Evolutionary conservation across 2,888 invertebrate genomes (phyloP), one percentile per base, ranked within the genome.

Genomic region (Caenorhabditis angaria): DNA sequence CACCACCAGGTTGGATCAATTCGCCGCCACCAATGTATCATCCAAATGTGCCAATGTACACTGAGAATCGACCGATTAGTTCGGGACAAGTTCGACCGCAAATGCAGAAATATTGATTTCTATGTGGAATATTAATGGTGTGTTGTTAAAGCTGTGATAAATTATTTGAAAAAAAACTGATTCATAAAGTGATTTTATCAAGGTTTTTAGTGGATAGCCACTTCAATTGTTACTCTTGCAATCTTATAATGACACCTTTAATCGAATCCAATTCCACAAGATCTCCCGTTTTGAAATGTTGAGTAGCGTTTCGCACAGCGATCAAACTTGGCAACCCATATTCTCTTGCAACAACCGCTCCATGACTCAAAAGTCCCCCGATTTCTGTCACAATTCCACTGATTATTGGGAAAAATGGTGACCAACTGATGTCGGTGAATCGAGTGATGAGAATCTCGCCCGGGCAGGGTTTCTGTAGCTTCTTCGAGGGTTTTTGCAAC

Each of bases 401-500:
- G 48, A 89, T 88, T n/a, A 89, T 83, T 2, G 89, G 89, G 78
- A 89, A 89, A 75, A 88, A 89, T 14, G 89, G 89, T 2, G 89
- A 86, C 89, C 89, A 89, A 51, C 89, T 89, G 18, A 89, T 88
- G 70, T 90, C 89, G 4, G 89, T 89, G 74, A 85, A 88, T 20
- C 76, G 82, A n/a, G 89, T 89, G 53, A 89, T 88, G 71, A 89
- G 82, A 35, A 89, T 86, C 64, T 89, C 86, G 20, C 84, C n/a
- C 85, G 3, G 84, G 81, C 76, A 82, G 83, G 35, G 89, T 89
- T 66, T 89, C 85, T 12, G 88, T 81, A 3, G 93, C 92, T 85
- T 93, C 91, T 10, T 90, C 89, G 25, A 94, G 88, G 62, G 90
- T 90, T 18, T 90, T 91, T 14, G 93, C 91, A 2, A 94, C 93